Evolutionary conservation across 2,888 invertebrate species (phyloP).

Genomic region (Apodemia hepburni): DNA sequence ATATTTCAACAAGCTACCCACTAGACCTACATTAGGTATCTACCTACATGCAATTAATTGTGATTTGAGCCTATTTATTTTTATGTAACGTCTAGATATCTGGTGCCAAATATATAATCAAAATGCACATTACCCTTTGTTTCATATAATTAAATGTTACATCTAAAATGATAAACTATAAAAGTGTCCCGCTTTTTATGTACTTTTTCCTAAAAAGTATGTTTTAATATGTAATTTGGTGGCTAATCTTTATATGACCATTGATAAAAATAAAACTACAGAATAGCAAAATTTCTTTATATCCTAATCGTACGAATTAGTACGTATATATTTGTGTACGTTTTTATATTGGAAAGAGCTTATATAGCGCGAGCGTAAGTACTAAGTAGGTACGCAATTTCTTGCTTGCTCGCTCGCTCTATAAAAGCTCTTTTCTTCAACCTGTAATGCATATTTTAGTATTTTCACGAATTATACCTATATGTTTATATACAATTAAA

Average conservation of each 20-base stretch:
- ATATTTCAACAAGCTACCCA: not conserved
- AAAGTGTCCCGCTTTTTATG: not conserved
- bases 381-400: not conserved
- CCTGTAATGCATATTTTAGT: no score
- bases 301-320: no score
- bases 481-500: no score
- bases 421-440: not conserved
- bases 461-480: no score
- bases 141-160: not conserved
- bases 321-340: no score
- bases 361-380: no score
- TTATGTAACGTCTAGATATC: not conserved
- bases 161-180: not conserved
- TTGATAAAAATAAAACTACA: no score
- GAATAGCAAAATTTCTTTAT: no score
- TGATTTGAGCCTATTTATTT: slow-evolving; percentile 3
- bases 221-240: no score
- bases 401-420: not conserved
- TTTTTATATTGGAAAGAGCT: no score
- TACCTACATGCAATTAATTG: not conserved
- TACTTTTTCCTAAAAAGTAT: no score
- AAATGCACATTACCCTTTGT: not conserved
- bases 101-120: slow-evolving; percentile 18
- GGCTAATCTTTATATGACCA: no score
- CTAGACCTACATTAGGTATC: not conserved